A percentile compares a stretch with the other conserved stretches of the same genome.
phyloP scores from a whole-genome alignment of 2,888 invertebrate species.

The Harpalus rubripes region DNA sequence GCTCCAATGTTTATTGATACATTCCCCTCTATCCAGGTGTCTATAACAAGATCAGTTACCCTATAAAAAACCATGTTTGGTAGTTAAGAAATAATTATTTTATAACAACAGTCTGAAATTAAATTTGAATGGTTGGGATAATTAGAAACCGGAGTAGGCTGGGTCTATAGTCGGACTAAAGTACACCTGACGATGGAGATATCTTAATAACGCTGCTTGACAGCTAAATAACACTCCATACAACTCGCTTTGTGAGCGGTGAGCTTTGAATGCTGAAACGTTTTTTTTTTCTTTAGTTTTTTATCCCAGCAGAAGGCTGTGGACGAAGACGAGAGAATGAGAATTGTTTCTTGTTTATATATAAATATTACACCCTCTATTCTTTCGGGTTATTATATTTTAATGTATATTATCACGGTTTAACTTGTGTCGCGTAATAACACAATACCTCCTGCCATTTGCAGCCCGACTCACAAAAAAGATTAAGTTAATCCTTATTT shows the following conservation, averaged over 20 bases:
- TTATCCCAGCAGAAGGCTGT: neutral
- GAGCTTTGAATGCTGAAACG: neutral
- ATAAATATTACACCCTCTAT: neutral
- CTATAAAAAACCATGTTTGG: conserved; percentile 50
- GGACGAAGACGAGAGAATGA: too few relatives aligned
- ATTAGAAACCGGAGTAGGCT: conserved; percentile 69
- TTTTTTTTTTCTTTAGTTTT: neutral
- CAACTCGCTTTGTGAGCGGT: neutral
- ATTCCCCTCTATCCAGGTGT: conserved; percentile 8
- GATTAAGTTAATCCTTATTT: too few relatives aligned
- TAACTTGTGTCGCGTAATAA: too few relatives aligned
- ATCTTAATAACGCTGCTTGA: conserved; percentile 70
- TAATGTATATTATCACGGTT: neutral
- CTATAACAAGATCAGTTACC: conserved; percentile 35
- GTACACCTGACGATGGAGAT: conserved; percentile 69
- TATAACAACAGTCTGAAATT: conserved; percentile 66
- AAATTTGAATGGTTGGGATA: conserved; percentile 70
- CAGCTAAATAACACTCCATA: conserved; percentile 68
- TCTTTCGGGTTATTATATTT: neutral
- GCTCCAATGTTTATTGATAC: too few relatives aligned
- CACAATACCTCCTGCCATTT: too few relatives aligned
- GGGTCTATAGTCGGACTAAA: neutral
- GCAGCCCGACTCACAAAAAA: too few relatives aligned
- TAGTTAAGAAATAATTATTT: conserved; percentile 65
- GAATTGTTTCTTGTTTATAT: neutral